Base-by-base conservation (phyloP, 2,113 vertebrate genomes). In the Equus quagga region DNA sequence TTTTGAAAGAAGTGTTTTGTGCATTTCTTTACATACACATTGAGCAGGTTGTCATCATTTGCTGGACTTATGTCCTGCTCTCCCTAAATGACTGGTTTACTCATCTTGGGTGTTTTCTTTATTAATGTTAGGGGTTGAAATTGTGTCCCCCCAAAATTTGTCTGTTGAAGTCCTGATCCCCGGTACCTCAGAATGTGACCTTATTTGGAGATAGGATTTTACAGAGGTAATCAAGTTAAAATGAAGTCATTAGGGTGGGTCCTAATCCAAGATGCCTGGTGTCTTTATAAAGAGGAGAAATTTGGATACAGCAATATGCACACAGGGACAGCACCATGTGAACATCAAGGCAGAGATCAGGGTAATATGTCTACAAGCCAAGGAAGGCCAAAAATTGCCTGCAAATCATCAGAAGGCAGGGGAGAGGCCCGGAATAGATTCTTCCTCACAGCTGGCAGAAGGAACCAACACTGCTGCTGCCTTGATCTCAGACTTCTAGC, bases 1-100 rank as follows among this genome's bases (percentile, higher is more conserved):
- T 96, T 96, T 98, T 92, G 79, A 87, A 92, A 92, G 81, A 88
- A 69, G 81, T 65, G 23, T 80, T 98, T 93, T 92, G 44, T 31
- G 54, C 89, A 83, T 97, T 95, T 97, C 41, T 96, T 17, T 91
- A 36, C 80, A 54, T 83, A 64, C 15, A 82, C 36, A 79, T 89
- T 58, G 54, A 96, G 51, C 26, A 83, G 60, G 46, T 67, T 82
- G 69, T 89, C 79, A 92, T 73, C 5, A 0, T 95, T 56, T 44
- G 2, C 56, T 92, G 86, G 80, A 92, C 96, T 95, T 87, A 89
- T 96, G 90, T 86, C 76, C 36, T 82, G 41, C 26, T 94, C 21
- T 96, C 72, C 64, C 36, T 83, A 92, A 87, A 65, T 92, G 83
- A 95, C 41, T 72, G 56, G 19, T 46, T 31, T 69, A 33, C 36